phyloP scores from a whole-genome alignment of 2,888 invertebrate genomes.

The Caenorhabditis afra region DNA sequence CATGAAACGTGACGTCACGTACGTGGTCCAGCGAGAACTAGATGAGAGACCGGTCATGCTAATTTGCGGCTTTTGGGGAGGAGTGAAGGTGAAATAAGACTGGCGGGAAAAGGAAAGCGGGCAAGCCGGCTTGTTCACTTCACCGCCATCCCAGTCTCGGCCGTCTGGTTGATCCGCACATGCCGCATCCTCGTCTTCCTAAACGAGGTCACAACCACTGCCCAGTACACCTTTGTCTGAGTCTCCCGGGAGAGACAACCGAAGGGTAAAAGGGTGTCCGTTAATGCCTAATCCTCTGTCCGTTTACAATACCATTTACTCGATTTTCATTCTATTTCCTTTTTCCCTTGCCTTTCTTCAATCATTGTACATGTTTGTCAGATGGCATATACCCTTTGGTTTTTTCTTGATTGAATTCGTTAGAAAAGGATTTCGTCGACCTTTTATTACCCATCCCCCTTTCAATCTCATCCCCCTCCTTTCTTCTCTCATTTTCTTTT shows the following conservation, averaged over 20 bases:
- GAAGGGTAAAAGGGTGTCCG: conserved; percentile 32
- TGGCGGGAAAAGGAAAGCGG: background rate
- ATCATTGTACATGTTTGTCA: no score
- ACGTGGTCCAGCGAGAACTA: background rate
- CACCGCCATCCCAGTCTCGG: conserved; percentile 9
- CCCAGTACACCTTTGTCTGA: conserved; percentile 22
- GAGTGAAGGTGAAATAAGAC: conserved; percentile 2
- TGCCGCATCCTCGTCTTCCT: conserved; percentile 27
- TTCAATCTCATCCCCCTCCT: conserved; percentile 25
- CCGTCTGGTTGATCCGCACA: conserved; percentile 24
- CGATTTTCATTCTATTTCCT: background rate
- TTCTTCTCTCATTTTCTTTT: background rate
- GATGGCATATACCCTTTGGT: background rate
- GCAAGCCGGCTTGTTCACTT: conserved; percentile 11
- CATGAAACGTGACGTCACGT: conserved; percentile 13
- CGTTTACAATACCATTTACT: conserved; percentile 41
- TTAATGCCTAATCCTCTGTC: conserved; percentile 24
- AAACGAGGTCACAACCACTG: conserved; percentile 54
- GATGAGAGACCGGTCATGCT: conserved; percentile 23
- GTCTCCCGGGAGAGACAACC: conserved; percentile 8
- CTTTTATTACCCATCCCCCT: background rate
- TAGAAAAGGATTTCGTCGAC: no score
- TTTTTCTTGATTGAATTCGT: no score
- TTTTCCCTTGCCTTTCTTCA: background rate
- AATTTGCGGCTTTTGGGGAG: conserved; percentile 11